Conservation (phyloP, 2,888 invertebrate species). For the Neoitamus cyanurus region DNA sequence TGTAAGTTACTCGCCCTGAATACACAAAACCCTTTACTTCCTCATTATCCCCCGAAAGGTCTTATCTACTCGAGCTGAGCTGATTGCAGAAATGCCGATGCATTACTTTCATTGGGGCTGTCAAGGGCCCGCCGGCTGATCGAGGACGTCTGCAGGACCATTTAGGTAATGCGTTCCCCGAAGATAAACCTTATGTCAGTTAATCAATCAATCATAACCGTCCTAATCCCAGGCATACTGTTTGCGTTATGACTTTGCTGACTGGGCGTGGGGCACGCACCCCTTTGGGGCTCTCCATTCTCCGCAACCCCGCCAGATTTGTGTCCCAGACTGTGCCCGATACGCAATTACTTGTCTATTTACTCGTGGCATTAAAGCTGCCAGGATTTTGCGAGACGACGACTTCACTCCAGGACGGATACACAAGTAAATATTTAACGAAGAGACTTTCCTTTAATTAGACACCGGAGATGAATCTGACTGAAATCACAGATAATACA, state of each 20-base stretch:
- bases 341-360: constrained; percentile 47
- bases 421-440: constrained; percentile 51
- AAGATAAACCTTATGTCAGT: constrained; percentile 45
- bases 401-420: constrained; percentile 49
- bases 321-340: background rate
- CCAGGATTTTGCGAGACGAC: constrained; percentile 46
- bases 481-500: constrained; percentile 3
- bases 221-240: constrained; percentile 35
- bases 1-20: background rate
- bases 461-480: constrained; percentile 48
- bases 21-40: background rate
- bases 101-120: background rate
- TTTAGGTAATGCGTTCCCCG: background rate
- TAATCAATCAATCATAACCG: constrained; percentile 46
- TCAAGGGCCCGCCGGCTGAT: background rate
- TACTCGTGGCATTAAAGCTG: constrained; percentile 49
- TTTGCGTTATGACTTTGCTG: constrained; percentile 33
- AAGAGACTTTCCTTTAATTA: constrained; percentile 50
- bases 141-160: background rate
- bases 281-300: background rate
- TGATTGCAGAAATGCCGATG: constrained; percentile 1
- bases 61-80: background rate
- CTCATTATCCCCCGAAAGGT: background rate
- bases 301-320: background rate
- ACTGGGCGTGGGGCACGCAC: constrained; percentile 29